Evolutionary conservation across 2,113 vertebrate species (phyloP).

Genomic region (Cathartes aura): DNA sequence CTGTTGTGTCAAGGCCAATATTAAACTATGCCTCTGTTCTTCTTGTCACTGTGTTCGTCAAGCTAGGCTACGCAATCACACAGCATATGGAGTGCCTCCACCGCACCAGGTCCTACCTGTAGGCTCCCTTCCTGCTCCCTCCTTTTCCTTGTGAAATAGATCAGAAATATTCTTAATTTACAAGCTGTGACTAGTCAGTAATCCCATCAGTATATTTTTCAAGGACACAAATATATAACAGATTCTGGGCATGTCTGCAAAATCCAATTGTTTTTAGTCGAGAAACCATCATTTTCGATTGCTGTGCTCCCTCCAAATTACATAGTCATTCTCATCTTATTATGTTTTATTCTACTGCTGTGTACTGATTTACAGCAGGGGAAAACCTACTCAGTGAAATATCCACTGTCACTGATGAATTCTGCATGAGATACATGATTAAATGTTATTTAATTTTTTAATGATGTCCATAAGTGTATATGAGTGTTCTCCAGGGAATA

Average conservation of each 20-base stretch:
- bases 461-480: neutral
- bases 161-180: neutral
- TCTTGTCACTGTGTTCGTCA: rapidly evolving
- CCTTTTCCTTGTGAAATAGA: neutral
- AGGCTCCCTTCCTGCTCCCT: neutral
- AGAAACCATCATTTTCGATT: neutral
- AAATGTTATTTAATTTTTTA: conserved; percentile 41
- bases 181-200: neutral
- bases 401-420: neutral
- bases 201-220: neutral
- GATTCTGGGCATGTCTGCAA: neutral
- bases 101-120: neutral
- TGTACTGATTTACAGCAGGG: neutral
- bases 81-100: neutral
- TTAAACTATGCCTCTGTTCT: neutral
- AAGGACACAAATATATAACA: neutral
- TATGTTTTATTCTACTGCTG: neutral
- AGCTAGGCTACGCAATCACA: neutral
- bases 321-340: neutral
- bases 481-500: neutral
- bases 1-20: neutral
- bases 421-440: conserved; percentile 18
- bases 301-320: neutral
- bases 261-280: neutral
- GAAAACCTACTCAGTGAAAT: neutral